phyloP scores from a whole-genome alignment of 2,113 vertebrate species.

The Turnix velox region DNA sequence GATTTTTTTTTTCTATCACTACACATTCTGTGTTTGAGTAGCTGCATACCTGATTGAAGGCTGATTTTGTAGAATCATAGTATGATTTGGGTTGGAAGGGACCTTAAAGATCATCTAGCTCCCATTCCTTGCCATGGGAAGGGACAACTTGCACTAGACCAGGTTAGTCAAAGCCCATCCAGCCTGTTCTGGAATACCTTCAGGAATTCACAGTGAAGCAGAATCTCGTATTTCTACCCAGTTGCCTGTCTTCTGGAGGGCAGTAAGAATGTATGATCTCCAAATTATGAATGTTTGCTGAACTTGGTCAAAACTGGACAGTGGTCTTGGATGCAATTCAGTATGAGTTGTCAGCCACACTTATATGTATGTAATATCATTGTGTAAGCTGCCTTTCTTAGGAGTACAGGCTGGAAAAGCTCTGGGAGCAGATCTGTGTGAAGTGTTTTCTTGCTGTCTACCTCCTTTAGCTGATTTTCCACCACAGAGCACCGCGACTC shows the following conservation, averaged over 20 bases:
- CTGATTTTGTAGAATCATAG: not conserved
- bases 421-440: not conserved
- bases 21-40: rapidly evolving
- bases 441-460: not conserved
- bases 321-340: not conserved
- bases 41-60: not conserved
- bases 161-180: not conserved
- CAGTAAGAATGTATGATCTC: not conserved
- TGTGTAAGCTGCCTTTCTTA: not conserved
- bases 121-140: not conserved
- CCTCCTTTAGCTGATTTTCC: not conserved
- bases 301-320: not conserved
- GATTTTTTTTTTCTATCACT: not conserved
- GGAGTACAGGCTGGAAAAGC: not conserved
- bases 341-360: not conserved
- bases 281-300: not conserved
- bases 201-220: not conserved
- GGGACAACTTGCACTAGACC: not conserved
- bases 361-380: rapidly evolving
- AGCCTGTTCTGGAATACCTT: not conserved
- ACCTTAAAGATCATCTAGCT: not conserved
- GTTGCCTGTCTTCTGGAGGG: not conserved
- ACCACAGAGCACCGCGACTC: not conserved
- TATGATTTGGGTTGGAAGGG: not conserved
- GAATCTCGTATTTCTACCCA: not conserved